A percentile compares a stretch with the other conserved stretches of the same genome.
These are phyloP conservation scores for Acropternis orthonyx DNA, from an alignment of 2,797 vertebrate species.

Conservation along the genomic window DNA sequence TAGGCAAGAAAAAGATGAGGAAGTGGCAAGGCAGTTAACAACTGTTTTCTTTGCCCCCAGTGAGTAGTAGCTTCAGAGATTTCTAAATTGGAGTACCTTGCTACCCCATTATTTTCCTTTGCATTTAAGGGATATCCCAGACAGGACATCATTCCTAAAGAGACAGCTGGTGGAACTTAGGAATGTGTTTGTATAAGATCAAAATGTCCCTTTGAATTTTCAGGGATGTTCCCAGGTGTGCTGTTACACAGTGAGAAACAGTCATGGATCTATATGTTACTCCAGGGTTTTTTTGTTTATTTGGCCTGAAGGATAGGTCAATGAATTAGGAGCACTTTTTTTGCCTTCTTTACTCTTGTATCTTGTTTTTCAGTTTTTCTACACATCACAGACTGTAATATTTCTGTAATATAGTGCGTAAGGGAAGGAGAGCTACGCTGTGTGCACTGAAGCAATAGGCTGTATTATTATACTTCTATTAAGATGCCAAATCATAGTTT, in stretches of 20 bases:
- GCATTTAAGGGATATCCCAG: accelerated
- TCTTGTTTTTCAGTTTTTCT: not conserved
- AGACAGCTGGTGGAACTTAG: not conserved
- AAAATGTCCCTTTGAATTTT: not conserved
- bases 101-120: not conserved
- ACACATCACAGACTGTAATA: not conserved
- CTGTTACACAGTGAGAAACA: not conserved
- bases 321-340: not conserved
- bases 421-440: not conserved
- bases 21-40: not conserved
- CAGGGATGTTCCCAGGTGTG: not conserved
- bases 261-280: not conserved
- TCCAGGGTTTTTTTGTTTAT: not conserved
- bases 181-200: not conserved
- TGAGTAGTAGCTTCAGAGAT: not conserved
- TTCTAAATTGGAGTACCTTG: not conserved
- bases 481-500: not conserved
- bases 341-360: not conserved
- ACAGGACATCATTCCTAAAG: not conserved
- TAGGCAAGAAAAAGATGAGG: not conserved
- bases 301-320: not conserved
- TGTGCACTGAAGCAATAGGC: not conserved
- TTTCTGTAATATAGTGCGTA: not conserved
- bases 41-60: not conserved
- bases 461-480: not conserved